Conservation (phyloP, 2,797 vertebrate species). For the Catostomus latipinnis region DNA sequence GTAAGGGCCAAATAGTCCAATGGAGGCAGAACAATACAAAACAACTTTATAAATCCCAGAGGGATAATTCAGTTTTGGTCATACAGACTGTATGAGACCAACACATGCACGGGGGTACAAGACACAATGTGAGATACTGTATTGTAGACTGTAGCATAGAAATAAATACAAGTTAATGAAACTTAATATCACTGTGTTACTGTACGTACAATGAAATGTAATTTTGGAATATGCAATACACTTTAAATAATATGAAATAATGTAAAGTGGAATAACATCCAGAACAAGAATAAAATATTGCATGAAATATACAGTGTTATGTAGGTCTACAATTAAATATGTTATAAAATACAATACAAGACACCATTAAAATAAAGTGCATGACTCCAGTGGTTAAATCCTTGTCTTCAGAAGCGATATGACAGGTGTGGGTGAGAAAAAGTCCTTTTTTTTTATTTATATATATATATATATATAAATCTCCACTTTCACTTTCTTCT, state of each 20-base stretch:
- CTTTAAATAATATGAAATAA: not conserved
- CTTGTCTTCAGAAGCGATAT: too few species aligned
- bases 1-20: not conserved
- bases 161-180: not conserved
- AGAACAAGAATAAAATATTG: not conserved
- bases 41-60: conserved; percentile 21
- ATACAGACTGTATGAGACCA: not conserved
- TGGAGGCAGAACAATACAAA: conserved; percentile 13
- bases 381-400: too few species aligned
- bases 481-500: too few species aligned
- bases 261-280: not conserved
- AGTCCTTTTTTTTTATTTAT: too few species aligned
- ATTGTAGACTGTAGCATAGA: not conserved
- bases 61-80: not conserved
- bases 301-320: not conserved
- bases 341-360: too few species aligned
- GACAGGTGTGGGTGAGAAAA: too few species aligned
- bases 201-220: too few species aligned
- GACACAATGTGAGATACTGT: not conserved
- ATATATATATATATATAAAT: too few species aligned
- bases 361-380: too few species aligned
- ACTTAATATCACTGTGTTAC: too few species aligned
- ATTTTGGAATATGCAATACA: not conserved
- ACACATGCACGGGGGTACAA: not conserved
- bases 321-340: not conserved